A percentile compares a stretch with the other conserved stretches of the same genome.
phyloP scores from a whole-genome alignment of 1,140 invertebrate species.

The Sinonovacula constricta region DNA sequence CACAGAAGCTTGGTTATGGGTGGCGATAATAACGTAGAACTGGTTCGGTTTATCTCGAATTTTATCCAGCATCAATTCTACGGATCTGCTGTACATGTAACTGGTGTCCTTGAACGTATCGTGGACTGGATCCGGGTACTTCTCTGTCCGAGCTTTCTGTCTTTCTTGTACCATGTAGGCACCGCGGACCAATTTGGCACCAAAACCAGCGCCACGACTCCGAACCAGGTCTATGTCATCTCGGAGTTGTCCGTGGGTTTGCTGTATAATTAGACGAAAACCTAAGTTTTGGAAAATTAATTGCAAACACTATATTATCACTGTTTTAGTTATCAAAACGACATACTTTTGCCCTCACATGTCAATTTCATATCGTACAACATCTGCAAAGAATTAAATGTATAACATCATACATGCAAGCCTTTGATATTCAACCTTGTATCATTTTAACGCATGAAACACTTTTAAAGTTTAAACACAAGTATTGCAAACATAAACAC shows the following conservation, averaged over 20 bases:
- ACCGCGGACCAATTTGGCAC: conserved; percentile 97
- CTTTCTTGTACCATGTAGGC: conserved; percentile 96
- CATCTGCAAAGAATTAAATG: no score
- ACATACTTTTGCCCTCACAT: background rate
- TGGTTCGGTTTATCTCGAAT: conserved; percentile 77
- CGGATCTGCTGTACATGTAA: conserved; percentile 84
- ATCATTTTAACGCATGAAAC: no score
- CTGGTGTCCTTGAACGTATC: conserved; percentile 93
- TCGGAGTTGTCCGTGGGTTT: conserved; percentile 90
- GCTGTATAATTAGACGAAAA: conserved; percentile 77
- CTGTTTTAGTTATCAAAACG: background rate
- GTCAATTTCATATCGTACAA: no score
- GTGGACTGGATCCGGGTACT: conserved; percentile 96
- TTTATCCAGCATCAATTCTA: conserved; percentile 63
- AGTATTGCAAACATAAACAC: no score
- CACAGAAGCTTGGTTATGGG: conserved; percentile 98
- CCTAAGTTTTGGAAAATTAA: no score
- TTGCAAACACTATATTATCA: background rate
- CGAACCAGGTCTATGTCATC: conserved; percentile 96
- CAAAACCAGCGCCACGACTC: conserved; percentile 97
- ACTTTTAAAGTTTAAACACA: no score
- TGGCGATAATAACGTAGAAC: conserved; percentile 96
- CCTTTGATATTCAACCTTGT: no score
- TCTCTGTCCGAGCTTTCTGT: conserved; percentile 79
- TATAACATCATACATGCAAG: no score